Percentiles rank a stretch among this genome's conserved stretches.
These are phyloP conservation scores for Drosophila pegasa DNA, from an alignment of 2,888 invertebrate genomes.

Conservation along the genomic window DNA sequence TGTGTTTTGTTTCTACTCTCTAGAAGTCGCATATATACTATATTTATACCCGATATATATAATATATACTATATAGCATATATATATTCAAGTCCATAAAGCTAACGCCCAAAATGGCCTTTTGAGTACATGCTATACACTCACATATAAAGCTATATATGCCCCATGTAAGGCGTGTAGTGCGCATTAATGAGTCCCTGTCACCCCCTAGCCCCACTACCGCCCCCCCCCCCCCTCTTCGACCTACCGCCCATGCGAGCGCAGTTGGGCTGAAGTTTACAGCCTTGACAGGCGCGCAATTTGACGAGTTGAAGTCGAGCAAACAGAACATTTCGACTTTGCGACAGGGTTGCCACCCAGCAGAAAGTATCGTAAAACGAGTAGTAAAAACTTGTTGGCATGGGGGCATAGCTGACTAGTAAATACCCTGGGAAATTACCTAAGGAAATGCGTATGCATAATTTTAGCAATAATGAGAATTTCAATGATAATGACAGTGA, in stretches of 20 bases:
- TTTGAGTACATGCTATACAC: conserved; percentile 41
- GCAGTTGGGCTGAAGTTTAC: conserved; percentile 36
- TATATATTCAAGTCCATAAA: not conserved
- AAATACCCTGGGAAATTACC: not conserved
- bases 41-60: not conserved
- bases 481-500: not conserved
- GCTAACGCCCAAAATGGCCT: conserved; percentile 52
- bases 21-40: not conserved
- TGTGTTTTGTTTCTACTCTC: conserved; percentile 43
- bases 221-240: not conserved
- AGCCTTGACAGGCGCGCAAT: conserved; percentile 52
- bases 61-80: not conserved
- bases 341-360: conserved; percentile 24
- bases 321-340: conserved; percentile 12
- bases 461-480: not conserved
- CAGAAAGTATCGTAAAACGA: not conserved
- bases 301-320: conserved; percentile 13
- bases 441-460: not conserved
- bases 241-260: not conserved
- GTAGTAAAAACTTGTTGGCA: not conserved
- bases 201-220: not conserved
- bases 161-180: conserved; percentile 14
- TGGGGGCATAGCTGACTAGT: no score
- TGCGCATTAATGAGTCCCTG: conserved; percentile 49
- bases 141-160: not conserved